Percentiles rank a stretch among this genome's conserved stretches.
Evolutionary conservation across 2,797 vertebrate species (phyloP).

Genomic region (Nyctibius grandis): DNA sequence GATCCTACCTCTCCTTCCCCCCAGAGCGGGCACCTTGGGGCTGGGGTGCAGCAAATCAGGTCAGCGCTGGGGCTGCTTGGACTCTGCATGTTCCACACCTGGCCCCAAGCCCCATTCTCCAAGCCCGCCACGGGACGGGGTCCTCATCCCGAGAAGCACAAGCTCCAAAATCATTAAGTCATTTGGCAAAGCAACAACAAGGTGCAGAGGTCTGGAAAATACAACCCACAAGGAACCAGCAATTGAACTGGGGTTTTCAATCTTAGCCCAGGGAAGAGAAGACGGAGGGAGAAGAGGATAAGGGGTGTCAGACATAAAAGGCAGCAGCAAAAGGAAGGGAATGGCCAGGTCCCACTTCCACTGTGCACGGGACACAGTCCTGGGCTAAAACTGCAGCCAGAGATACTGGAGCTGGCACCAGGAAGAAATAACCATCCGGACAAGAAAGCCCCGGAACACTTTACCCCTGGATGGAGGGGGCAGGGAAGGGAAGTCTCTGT

Average conservation of each 20-base stretch:
- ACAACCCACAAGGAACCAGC: rapidly evolving
- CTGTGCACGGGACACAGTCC: neutral
- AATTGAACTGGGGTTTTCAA: rapidly evolving
- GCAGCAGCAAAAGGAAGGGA: neutral
- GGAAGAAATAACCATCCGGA: neutral
- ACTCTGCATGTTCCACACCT: rapidly evolving
- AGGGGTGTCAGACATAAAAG: neutral
- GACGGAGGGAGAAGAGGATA: rapidly evolving
- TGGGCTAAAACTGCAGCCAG: neutral
- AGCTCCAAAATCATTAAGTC: neutral
- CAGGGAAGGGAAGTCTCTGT: neutral
- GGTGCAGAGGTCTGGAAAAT: neutral
- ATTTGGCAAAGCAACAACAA: neutral
- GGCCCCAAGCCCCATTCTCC: neutral
- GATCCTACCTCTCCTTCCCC: too few relatives aligned
- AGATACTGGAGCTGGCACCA: neutral
- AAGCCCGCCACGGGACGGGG: neutral
- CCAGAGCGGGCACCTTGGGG: neutral
- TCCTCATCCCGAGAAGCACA: neutral
- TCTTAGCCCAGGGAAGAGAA: neutral
- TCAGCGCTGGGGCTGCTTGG: neutral
- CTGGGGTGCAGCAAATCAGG: neutral
- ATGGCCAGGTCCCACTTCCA: neutral
- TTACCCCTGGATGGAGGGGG: neutral
- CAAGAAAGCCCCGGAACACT: neutral